phyloP scores from a whole-genome alignment of 2,113 vertebrate species.

The Albula glossodonta region DNA sequence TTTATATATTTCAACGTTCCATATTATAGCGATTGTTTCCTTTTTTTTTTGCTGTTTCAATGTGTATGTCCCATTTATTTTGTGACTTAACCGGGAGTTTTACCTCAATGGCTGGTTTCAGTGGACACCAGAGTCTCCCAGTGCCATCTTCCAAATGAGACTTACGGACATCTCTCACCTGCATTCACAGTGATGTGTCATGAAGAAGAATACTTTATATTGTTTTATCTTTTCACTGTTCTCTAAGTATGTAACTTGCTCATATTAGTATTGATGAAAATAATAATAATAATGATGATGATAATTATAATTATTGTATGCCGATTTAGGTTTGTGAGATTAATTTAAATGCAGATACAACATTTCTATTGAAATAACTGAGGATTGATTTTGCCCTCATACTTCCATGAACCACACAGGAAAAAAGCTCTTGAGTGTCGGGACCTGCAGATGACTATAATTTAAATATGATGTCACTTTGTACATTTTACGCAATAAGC shows the following conservation, averaged over 20 bases:
- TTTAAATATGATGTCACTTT: not conserved
- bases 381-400: conserved; percentile 34
- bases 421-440: not conserved
- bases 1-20: conserved; percentile 70
- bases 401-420: not conserved
- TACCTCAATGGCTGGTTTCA: conserved; percentile 72
- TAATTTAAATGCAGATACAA: conserved; percentile 68
- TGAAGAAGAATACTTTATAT: conserved; percentile 59
- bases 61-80: conserved; percentile 62
- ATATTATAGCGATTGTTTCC: conserved; percentile 55
- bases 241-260: conserved; percentile 52
- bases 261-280: conserved; percentile 66
- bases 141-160: conserved; percentile 51
- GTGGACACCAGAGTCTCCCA: conserved; percentile 62
- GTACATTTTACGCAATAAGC: conserved; percentile 15
- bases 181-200: conserved; percentile 45
- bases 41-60: conserved; percentile 14
- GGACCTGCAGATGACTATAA: not conserved
- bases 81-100: conserved; percentile 57
- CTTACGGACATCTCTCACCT: not conserved
- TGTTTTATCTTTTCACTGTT: conserved; percentile 45
- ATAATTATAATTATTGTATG: conserved; percentile 65
- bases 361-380: conserved; percentile 52
- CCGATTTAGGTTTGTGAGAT: conserved; percentile 71
- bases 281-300: conserved; percentile 64